Conservation (phyloP, 2,888 invertebrate species). For the Lutraria lutraria region DNA sequence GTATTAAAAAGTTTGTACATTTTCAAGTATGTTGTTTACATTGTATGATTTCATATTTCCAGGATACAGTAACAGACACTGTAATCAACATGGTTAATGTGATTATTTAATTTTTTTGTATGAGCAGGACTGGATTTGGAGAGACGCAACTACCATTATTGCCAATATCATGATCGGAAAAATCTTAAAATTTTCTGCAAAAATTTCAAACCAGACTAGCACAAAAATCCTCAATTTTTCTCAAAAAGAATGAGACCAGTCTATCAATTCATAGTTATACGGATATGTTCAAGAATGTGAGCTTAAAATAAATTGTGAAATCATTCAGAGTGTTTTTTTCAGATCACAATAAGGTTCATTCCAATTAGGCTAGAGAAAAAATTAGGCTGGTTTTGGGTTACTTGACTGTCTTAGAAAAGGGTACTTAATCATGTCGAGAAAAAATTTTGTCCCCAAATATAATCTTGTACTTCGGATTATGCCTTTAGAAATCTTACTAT, state of each 20-base stretch:
- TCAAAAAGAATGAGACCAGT: neutral
- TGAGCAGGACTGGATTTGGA: neutral
- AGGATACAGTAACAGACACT: neutral
- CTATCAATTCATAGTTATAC: neutral
- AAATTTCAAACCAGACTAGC: neutral
- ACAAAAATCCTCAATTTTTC: too few relatives aligned
- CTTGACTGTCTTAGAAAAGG: too few relatives aligned
- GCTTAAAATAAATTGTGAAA: neutral
- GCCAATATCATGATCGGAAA: neutral
- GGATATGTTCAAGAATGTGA: neutral
- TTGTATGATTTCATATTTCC: neutral
- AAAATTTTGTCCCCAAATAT: too few relatives aligned
- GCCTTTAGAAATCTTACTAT: too few relatives aligned
- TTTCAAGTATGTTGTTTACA: neutral
- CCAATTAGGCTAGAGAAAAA: too few relatives aligned
- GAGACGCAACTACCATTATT: neutral
- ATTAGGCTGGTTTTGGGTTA: too few relatives aligned
- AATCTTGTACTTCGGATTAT: too few relatives aligned
- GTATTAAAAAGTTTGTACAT: conserved; percentile 8
- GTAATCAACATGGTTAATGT: neutral
- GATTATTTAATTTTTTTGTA: neutral
- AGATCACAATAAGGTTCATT: too few relatives aligned
- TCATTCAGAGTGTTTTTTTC: too few relatives aligned
- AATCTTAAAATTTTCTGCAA: neutral
- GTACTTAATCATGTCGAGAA: too few relatives aligned